Percentiles rank a stretch among this genome's conserved stretches.
Conservation (phyloP, 1,140 invertebrate genomes). For the Patella vulgata region DNA sequence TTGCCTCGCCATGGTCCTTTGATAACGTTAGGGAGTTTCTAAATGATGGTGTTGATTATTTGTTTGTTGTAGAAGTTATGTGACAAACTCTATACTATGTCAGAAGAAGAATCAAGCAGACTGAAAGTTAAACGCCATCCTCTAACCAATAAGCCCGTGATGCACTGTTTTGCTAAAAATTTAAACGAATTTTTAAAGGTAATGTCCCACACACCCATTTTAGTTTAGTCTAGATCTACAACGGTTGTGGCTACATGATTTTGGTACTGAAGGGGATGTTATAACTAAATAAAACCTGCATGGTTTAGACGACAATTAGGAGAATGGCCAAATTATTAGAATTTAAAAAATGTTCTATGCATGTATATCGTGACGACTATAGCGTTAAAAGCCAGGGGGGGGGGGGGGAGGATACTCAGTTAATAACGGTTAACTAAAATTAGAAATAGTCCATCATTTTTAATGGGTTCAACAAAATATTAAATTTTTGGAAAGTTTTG, state of each 20-base stretch:
- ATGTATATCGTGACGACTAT: conserved; percentile 14
- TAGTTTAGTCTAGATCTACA: not conserved
- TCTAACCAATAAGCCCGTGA: conserved; percentile 25
- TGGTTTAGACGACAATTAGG: not conserved
- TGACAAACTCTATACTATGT: conserved; percentile 30
- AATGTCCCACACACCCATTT: conserved; percentile 1
- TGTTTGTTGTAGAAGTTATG: conserved; percentile 38
- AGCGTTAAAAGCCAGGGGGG: no score
- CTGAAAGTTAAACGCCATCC: conserved; percentile 33
- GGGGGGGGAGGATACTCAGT: no score
- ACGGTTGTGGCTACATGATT: not conserved
- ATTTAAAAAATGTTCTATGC: conserved; percentile 11
- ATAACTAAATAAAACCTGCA: not conserved
- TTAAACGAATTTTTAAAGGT: conserved; percentile 40
- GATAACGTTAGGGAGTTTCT: not conserved
- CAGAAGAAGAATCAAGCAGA: conserved; percentile 15
- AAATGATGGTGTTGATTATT: not conserved
- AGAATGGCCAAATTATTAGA: not conserved
- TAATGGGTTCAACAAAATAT: no score
- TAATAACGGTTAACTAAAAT: no score
- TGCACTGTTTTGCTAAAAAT: conserved; percentile 41
- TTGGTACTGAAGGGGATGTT: not conserved
- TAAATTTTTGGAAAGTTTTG: no score
- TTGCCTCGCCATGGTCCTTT: not conserved
- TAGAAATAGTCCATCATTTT: no score